Base-by-base conservation (phyloP, 64 coral and sea anemone genomes). In the Stichodactyla helianthus region DNA sequence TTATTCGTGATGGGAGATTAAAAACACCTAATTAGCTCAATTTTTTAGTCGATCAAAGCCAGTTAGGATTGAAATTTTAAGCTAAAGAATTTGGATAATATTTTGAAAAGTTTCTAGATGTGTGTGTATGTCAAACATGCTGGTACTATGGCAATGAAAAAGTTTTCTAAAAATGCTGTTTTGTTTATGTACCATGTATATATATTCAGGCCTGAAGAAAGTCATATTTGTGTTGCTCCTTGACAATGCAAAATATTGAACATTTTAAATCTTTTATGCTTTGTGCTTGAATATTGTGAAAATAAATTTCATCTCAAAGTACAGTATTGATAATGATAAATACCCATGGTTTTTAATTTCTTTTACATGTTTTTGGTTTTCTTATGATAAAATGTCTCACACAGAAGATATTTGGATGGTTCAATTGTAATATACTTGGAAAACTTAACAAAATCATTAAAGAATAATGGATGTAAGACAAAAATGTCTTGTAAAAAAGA, bases 91-190 rank as follows among this genome's bases (percentile, higher is more conserved):
- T 35, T 74, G 5, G n/a, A 3, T 10, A 26, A 12, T 13, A 31
- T 31, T 26, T 12, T 74, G 2, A 31, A 10, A 31, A 26, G 11
- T 19, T 74, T 74, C 26, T 74, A 74, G 68, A 82, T 18, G 80
- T 54, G 50, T 54, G 19, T 22, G 7, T 27, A 4, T 54, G n/a
- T 14, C 1, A 44, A 44, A 44, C 35, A 51, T 11, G n/a, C 53
- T 16, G 55, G 55, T 55, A 83, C 55, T 12, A 53, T 19, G 53
- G 44, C 10, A 85, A 85, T 85, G 27, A 25, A 85, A 61, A 85
- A 6, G 26, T 55, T 84, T 84, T 28, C n/a, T 28, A 58, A 20
- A 14, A 84, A 55, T 60, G 82, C 23, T 74, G 3, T 25, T 74
- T 74, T 74, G 68, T 74, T 54, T 84, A 60, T 31, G 10, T 50